Evolutionary conservation across 2,797 vertebrate species (phyloP).

Genomic region (Acrocephalus scirpaceus): DNA sequence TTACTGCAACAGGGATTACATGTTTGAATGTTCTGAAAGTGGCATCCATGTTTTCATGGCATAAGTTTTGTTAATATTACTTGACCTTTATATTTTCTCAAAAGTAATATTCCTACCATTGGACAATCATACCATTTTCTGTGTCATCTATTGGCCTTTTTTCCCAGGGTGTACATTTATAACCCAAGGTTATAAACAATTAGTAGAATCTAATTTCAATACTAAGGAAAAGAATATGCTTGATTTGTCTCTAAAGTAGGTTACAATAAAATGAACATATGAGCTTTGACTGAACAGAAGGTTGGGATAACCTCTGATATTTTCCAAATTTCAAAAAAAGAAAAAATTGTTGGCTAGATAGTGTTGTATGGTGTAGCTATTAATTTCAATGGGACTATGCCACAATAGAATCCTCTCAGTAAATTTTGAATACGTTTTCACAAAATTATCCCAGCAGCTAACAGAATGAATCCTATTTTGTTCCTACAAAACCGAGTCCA

Average conservation of each 20-base stretch:
- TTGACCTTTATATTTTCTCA: neutral
- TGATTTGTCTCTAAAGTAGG: neutral
- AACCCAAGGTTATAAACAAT: neutral
- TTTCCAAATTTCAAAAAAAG: neutral
- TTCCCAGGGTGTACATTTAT: neutral
- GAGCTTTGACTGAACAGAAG: conserved; percentile 3
- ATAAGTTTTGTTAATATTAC: neutral
- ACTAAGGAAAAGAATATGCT: neutral
- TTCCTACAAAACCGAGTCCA: neutral
- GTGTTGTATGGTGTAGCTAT: neutral
- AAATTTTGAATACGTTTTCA: neutral
- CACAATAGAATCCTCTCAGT: neutral
- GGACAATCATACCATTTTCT: neutral
- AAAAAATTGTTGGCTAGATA: neutral
- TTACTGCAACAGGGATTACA: neutral
- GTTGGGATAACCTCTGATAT: conserved; percentile 16
- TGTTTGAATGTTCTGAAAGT: neutral
- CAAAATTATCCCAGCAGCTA: neutral
- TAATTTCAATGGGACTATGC: conserved; percentile 7
- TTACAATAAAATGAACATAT: neutral
- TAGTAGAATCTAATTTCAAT: neutral
- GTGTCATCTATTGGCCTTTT: neutral
- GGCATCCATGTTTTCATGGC: neutral
- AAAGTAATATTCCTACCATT: neutral
- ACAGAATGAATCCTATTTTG: conserved; percentile 9